phyloP scores from a whole-genome alignment of 30 jellyfish, hydroid and myxozoan genomes.

The Clytia hemisphaerica region DNA sequence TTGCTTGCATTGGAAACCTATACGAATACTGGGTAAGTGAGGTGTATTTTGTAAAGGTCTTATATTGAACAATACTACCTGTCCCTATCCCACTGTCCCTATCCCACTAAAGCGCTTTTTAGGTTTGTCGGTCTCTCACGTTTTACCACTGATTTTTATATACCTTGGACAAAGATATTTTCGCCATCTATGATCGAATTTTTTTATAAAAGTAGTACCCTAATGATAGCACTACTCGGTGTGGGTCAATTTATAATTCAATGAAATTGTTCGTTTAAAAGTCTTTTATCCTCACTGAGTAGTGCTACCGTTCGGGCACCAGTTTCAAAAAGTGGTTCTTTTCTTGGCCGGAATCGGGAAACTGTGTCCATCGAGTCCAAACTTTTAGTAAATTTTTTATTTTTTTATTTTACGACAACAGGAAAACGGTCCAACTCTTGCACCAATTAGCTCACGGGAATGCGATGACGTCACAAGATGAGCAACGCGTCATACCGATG shows the following conservation, averaged over 20 bases:
- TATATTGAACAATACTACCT: too few relatives aligned
- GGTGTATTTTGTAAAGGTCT: too few relatives aligned
- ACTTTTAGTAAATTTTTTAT: not conserved
- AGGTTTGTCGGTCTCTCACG: constrained; percentile 4
- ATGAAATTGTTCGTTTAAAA: too few relatives aligned
- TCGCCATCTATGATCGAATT: not conserved
- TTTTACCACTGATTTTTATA: not conserved
- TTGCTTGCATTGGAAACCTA: constrained; percentile 26
- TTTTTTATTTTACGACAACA: not conserved
- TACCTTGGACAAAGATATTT: not conserved
- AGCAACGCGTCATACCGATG: constrained; percentile 29
- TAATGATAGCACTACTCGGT: too few relatives aligned
- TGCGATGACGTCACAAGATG: constrained; percentile 34
- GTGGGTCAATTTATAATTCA: too few relatives aligned
- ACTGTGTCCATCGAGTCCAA: not conserved
- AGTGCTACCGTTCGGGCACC: too few relatives aligned
- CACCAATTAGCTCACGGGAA: constrained; percentile 49
- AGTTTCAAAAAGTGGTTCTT: too few relatives aligned
- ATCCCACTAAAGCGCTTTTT: too few relatives aligned
- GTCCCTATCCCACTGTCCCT: too few relatives aligned
- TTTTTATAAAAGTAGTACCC: too few relatives aligned
- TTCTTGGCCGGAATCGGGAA: too few relatives aligned
- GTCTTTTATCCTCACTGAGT: too few relatives aligned
- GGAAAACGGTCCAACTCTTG: constrained; percentile 42
- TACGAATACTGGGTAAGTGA: constrained; percentile 48